Evolutionary conservation across 2,797 vertebrate genomes (phyloP).

Genomic region (Sparus aurata): DNA sequence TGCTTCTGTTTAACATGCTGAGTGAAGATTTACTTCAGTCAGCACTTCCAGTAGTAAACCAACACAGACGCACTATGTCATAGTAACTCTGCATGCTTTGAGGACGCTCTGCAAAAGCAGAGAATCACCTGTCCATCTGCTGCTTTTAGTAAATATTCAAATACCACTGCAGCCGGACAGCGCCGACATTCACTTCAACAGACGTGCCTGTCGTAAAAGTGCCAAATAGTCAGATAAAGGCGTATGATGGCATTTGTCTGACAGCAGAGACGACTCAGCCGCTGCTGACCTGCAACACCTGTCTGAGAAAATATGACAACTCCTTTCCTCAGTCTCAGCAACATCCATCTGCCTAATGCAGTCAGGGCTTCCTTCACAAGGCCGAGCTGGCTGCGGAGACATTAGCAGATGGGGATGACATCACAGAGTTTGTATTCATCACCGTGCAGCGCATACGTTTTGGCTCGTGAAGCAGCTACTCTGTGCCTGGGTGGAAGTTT

Average conservation of each 20-base stretch:
- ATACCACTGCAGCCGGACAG: background rate
- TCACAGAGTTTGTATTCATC: slow-evolving; percentile 45
- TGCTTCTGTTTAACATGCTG: slow-evolving; percentile 6
- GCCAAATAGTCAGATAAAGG: slow-evolving; percentile 25
- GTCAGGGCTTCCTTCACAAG: slow-evolving; percentile 21
- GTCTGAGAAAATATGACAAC: slow-evolving; percentile 13
- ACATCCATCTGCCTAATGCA: slow-evolving; percentile 42
- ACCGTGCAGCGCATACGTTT: background rate
- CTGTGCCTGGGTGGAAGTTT: slow-evolving; percentile 26
- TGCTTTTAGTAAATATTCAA: slow-evolving; percentile 16
- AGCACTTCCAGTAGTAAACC: background rate
- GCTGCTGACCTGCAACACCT: slow-evolving; percentile 30
- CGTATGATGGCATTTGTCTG: background rate
- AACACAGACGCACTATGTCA: background rate
- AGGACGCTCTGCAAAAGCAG: background rate
- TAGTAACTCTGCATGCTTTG: background rate
- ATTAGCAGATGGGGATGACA: slow-evolving; percentile 44
- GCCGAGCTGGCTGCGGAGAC: slow-evolving; percentile 28
- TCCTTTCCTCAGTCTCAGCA: slow-evolving; percentile 7
- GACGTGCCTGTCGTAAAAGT: slow-evolving; percentile 23
- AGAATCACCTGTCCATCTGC: slow-evolving; percentile 30
- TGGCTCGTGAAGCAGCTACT: slow-evolving; percentile 13
- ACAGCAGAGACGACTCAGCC: background rate
- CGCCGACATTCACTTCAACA: background rate
- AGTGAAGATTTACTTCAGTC: slow-evolving; percentile 15